phyloP scores from a whole-genome alignment of 2,113 vertebrate species.

The Cervus canadensis region DNA sequence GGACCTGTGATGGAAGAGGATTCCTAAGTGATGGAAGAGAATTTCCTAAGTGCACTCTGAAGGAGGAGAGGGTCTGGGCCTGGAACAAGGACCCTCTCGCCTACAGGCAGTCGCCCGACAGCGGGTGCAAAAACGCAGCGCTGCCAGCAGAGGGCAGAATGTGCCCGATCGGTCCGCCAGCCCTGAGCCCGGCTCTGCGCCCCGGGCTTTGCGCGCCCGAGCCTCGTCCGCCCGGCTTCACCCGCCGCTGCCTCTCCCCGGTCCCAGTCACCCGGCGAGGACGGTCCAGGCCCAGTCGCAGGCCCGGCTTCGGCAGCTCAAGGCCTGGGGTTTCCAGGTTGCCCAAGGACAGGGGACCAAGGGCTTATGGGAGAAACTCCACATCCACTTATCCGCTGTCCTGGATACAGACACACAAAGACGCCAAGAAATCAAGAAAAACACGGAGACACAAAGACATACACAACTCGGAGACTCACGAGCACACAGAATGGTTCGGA shows the following conservation, averaged over 20 bases:
- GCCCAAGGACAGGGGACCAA: not conserved
- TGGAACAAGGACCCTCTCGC: not conserved
- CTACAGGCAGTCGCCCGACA: not conserved
- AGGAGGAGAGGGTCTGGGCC: not conserved
- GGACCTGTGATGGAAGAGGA: not conserved
- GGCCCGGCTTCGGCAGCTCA: not conserved
- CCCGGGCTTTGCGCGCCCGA: not conserved
- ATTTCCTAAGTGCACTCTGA: not conserved
- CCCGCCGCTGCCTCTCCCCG: not conserved
- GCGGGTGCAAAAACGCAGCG: not conserved
- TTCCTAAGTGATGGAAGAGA: not conserved
- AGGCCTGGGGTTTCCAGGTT: not conserved
- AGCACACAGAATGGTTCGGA: not conserved
- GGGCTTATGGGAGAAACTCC: not conserved
- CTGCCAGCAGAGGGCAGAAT: conserved; percentile 70
- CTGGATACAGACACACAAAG: not conserved
- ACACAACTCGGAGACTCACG: not conserved
- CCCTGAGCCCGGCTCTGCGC: not conserved
- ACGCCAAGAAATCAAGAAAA: not conserved
- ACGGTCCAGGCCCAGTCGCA: not conserved
- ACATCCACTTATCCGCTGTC: not conserved
- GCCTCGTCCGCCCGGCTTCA: not conserved
- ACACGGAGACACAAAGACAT: not conserved
- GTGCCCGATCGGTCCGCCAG: not conserved
- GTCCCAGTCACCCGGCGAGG: not conserved